Conservation (phyloP, 2,888 invertebrate genomes). For the Metalampra italica region DNA sequence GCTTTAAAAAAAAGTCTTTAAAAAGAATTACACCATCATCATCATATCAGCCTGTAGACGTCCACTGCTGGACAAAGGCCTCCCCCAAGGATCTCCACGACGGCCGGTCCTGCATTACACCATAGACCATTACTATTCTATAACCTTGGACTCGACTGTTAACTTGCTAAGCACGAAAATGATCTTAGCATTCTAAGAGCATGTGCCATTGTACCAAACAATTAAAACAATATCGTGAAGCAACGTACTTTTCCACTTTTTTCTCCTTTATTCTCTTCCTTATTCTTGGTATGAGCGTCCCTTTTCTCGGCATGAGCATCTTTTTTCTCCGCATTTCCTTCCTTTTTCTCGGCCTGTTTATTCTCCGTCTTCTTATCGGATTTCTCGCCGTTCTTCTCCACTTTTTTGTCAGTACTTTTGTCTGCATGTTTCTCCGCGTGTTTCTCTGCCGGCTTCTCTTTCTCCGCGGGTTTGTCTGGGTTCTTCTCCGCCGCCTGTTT, state of each 20-base stretch:
- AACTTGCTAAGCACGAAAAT: too few relatives aligned
- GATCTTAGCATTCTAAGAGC: too few relatives aligned
- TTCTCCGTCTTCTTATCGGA: conserved; percentile 19
- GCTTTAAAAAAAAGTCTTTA: too few relatives aligned
- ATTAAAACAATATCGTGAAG: not conserved
- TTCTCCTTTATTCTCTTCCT: conserved; percentile 31
- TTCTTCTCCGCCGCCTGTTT: conserved; percentile 48
- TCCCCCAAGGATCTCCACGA: too few relatives aligned
- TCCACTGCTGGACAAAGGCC: too few relatives aligned
- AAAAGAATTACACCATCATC: too few relatives aligned
- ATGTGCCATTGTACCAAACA: too few relatives aligned
- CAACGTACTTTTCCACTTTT: conserved; percentile 46
- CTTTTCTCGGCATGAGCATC: conserved; percentile 15
- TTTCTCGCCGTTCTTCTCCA: conserved; percentile 24
- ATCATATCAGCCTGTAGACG: too few relatives aligned
- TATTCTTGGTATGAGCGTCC: conserved; percentile 19
- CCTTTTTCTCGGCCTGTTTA: conserved; percentile 20
- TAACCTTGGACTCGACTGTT: too few relatives aligned
- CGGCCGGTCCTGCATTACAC: too few relatives aligned
- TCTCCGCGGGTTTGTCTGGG: conserved; percentile 28
- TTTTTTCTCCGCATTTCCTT: conserved; percentile 21
- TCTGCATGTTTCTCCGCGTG: conserved; percentile 19
- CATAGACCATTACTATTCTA: too few relatives aligned
- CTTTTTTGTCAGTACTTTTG: conserved; percentile 21
- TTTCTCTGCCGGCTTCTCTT: conserved; percentile 31